Evolutionary conservation across 2,113 vertebrate genomes (phyloP).

Genomic region (Danionella cerebrum): DNA sequence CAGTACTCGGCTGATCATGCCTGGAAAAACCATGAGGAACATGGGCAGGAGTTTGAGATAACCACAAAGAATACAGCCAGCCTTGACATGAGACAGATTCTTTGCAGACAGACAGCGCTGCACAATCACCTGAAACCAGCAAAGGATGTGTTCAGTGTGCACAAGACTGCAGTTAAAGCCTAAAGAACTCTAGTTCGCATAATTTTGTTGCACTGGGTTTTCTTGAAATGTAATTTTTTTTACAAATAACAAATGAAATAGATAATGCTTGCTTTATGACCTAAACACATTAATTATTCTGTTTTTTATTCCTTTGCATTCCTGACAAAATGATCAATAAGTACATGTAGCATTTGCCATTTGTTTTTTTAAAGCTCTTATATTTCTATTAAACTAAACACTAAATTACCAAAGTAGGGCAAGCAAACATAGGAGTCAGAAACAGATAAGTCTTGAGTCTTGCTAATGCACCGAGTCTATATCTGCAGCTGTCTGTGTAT

Average conservation of each 20-base stretch:
- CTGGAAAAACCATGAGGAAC: slow-evolving; percentile 92
- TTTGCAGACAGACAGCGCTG: slow-evolving; percentile 94
- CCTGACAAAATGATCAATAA: no score
- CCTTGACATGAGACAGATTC: slow-evolving; percentile 94
- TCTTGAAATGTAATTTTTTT: no score
- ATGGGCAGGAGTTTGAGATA: slow-evolving; percentile 93
- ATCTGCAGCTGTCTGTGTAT: not conserved
- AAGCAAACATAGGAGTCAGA: not conserved
- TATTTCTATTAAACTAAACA: not conserved
- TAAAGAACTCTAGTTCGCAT: no score
- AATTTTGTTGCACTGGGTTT: no score
- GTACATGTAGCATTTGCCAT: no score
- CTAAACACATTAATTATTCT: no score
- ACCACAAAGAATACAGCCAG: slow-evolving; percentile 82
- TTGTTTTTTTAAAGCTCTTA: not conserved
- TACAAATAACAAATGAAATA: no score
- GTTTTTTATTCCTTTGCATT: no score
- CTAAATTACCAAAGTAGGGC: not conserved
- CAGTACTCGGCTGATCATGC: slow-evolving; percentile 92
- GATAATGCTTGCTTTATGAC: no score
- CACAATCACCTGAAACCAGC: slow-evolving; percentile 79
- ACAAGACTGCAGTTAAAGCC: no score
- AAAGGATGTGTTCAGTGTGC: not conserved
- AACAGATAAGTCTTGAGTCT: not conserved
- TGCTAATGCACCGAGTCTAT: not conserved